Evolutionary conservation across 1,140 invertebrate species (phyloP), one percentile per base, ranked within the genome.

Genomic region (Phymorhynchus buccinoides): DNA sequence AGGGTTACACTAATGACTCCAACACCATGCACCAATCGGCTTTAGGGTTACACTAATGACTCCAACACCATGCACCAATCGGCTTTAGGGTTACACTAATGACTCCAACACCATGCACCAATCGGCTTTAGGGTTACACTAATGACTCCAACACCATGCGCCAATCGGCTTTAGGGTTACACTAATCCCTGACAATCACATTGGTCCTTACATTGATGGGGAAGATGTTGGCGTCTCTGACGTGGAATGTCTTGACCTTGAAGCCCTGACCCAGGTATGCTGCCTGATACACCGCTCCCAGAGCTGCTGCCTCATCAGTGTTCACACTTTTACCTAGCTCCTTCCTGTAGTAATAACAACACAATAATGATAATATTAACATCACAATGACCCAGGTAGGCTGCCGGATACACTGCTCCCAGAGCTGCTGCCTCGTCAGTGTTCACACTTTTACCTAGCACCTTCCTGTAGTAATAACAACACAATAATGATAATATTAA

Each of bases 241-340:
- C 96, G 80, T 97, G 95, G 92, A 99, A 98, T 89, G 97, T 97
- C 88, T 98, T 98, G 0, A 99, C 99, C 94, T 98, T 94, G 91
- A 95, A 95, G 14, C 98, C 98, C 84, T 97, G 97, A 81, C 97
- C n/a, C 2, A 99, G 94, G 93, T 98, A 96, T 42, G 98, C 98
- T 44, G 97, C 99, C 94, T 99, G 98, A 93, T 99, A 99, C 0
- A 99, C 98, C 83, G 98, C 98, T 0, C 99, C 99, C 92, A 99
- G 94, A 7, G 97, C 96, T 68, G 98, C 97, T 14, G 99, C 98
- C 94, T 99, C 99, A 94, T 99, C 99, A 7, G 98, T 98, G 93
- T 99, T 99, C 4, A 99, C 95, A 93, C 97, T 99, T 91, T 99
- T 98, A 0, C 97, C 96, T 27, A 99, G 94, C 84, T 99, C 98